phyloP scores from a whole-genome alignment of 2,888 invertebrate species.

The Cephus nigrinus region DNA sequence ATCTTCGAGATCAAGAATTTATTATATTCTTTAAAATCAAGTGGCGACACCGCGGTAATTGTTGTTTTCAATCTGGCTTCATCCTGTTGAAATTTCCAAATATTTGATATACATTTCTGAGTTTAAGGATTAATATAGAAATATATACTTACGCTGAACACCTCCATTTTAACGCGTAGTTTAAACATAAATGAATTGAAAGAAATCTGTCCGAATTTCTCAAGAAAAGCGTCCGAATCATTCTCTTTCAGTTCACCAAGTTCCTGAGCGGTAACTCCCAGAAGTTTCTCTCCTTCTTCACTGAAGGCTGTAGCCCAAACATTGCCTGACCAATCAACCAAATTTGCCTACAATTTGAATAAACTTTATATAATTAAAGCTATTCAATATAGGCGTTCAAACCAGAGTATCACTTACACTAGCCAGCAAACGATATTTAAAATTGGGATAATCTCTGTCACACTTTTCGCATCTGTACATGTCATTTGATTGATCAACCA shows the following conservation, averaged over 20 bases:
- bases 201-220: conserved; percentile 78
- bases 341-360: conserved; percentile 73
- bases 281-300: conserved; percentile 81
- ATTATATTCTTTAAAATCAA: conserved; percentile 84
- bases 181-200: conserved; percentile 87
- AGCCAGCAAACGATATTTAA: conserved; percentile 85
- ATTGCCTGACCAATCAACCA: conserved; percentile 89
- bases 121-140: conserved; percentile 6
- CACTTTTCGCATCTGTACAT: conserved; percentile 97
- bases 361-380: not conserved
- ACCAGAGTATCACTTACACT: conserved; percentile 70
- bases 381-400: not conserved
- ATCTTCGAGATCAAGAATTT: conserved; percentile 78
- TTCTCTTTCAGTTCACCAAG: conserved; percentile 81
- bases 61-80: conserved; percentile 83
- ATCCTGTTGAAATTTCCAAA: conserved; percentile 72
- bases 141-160: conserved; percentile 81
- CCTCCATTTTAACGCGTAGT: conserved; percentile 89
- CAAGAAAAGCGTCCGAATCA: conserved; percentile 75
- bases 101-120: conserved; percentile 8
- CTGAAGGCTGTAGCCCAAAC: conserved; percentile 94
- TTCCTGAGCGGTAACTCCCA: conserved; percentile 79
- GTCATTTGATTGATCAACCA: conserved; percentile 88
- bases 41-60: conserved; percentile 75
- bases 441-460: conserved; percentile 83